Evolutionary conservation across 64 coral and sea anemone genomes (phyloP), one percentile per base, ranked within the genome.

Genomic region (Acropora yongei): DNA sequence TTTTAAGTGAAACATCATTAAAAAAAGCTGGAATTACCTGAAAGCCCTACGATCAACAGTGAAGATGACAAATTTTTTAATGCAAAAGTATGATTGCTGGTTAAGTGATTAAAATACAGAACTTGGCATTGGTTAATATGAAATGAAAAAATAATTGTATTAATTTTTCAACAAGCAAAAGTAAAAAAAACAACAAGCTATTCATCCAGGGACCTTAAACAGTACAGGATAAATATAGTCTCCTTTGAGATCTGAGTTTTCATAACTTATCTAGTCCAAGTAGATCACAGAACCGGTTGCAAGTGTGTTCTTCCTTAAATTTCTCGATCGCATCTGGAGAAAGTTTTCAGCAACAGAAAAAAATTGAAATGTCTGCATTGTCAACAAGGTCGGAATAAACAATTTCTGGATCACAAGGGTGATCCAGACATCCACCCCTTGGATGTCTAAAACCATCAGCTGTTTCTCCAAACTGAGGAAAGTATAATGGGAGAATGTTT

Each of bases 311-410:
- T 84, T 65, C 77, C 57, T 80, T 88, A 79, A 93, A 93, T 50
- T 93, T 68, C 63, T 73, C 78, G 11, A 88, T 87, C 19, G 76
- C 91, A 8, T 12, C 13, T 72, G 66, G 19, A 80, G 76, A 78
- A 60, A 93, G 77, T 65, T 93, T 93, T 45, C 91, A 84, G 81
- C 84, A 93, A 78, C 91, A 93, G 91, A 93, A 93, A 14, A 93
- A 20, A 72, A 93, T 84, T 65, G 92, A 80, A 50, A 88, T 55
- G 84, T 80, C 85, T 63, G 65, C 50, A 81, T 67, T 44, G 84
- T 93, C 91, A 55, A 55, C 51, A 55, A 55, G 51, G 4, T 55
- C 58, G 1, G 91, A 80, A 45, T 63, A 88, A 12, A 85, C 85
- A 88, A 93, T 79, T 86, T 93, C 84, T 44, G 83, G 91, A 78